Conservation (phyloP, 1,140 invertebrate genomes). For the Charaxes varanes region DNA sequence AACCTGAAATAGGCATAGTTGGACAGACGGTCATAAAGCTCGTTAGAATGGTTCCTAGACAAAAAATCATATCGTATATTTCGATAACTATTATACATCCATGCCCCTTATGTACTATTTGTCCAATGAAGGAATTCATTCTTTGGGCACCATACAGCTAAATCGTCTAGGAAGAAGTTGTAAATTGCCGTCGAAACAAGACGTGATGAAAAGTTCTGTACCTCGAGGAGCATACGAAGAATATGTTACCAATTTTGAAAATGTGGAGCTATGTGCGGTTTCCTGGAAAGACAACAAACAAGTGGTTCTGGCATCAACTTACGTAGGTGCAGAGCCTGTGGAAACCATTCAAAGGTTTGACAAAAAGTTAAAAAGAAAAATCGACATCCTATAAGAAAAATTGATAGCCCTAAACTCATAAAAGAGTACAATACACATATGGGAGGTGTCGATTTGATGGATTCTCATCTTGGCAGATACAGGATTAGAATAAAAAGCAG, state of each 20-base stretch:
- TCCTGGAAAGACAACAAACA: constrained; percentile 17
- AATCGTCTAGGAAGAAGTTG: constrained; percentile 5
- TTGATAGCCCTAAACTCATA: no score
- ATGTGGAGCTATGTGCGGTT: constrained; percentile 9
- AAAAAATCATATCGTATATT: constrained; percentile 15
- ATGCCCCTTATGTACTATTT: constrained; percentile 10
- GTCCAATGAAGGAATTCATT: constrained; percentile 10
- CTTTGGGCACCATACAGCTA: constrained; percentile 5
- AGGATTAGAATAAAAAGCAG: no score
- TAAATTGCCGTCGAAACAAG: constrained; percentile 7
- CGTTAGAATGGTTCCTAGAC: constrained; percentile 10
- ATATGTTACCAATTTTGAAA: constrained; percentile 12
- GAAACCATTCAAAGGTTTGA: no score
- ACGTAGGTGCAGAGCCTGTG: neutral
- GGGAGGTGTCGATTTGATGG: no score
- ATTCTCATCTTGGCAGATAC: no score
- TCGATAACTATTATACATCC: constrained; percentile 16
- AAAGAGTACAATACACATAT: no score
- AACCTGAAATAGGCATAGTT: constrained; percentile 9
- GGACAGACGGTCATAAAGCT: constrained; percentile 9
- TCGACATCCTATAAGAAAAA: no score
- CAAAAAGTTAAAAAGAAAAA: no score
- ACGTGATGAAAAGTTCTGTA: constrained; percentile 8
- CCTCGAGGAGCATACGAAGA: constrained; percentile 10
- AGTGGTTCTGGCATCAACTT: no score